Conservation (phyloP, 35 echinoderm and acorn worm species). For the Strongylocentrotus purpuratus region DNA sequence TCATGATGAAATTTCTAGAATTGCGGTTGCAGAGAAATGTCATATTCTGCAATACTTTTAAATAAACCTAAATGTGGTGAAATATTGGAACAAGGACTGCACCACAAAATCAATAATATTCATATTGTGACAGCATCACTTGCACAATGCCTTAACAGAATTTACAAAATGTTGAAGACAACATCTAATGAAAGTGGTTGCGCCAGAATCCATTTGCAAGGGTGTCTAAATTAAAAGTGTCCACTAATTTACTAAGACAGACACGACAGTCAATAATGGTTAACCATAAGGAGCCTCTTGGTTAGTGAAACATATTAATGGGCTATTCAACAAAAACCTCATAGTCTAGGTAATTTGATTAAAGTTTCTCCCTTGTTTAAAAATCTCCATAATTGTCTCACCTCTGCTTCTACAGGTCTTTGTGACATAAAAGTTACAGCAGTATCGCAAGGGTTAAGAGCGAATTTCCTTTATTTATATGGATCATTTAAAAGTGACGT, state of each 20-base stretch:
- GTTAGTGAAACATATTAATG: background rate
- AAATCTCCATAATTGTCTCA: too few species aligned
- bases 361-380: background rate
- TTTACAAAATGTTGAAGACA: background rate
- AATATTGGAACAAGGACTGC: background rate
- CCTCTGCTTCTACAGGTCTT: too few species aligned
- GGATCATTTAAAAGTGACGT: too few species aligned
- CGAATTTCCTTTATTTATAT: too few species aligned
- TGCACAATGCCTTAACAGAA: background rate
- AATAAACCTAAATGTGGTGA: background rate
- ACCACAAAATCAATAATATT: background rate
- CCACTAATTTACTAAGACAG: background rate
- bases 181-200: background rate
- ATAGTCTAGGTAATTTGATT: background rate
- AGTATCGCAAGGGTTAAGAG: too few species aligned
- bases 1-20: too few species aligned
- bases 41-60: background rate
- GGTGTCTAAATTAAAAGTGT: constrained; percentile 5
- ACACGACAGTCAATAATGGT: background rate
- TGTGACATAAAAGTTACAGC: too few species aligned
- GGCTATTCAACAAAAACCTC: background rate
- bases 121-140: background rate
- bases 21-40: too few species aligned
- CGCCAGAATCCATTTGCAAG: background rate
- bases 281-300: background rate